Evolutionary conservation across 2,113 vertebrate species (phyloP), one percentile per base, ranked within the genome.

Genomic region (Apodemus speciosus): DNA sequence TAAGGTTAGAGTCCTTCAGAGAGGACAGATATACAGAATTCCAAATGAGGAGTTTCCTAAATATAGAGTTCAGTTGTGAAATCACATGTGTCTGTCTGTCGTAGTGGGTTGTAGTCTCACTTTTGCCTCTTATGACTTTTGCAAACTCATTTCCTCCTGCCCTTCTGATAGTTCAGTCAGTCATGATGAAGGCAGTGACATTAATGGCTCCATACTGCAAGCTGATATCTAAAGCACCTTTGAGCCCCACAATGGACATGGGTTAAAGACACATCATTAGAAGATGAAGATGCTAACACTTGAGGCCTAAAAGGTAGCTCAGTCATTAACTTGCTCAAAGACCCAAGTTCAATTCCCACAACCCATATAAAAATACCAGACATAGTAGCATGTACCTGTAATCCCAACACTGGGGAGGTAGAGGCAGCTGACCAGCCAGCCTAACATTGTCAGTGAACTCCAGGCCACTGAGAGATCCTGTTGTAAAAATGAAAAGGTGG

Each of bases 1-100:
- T 91, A 27, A 15, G 46, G 32, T 85, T 60, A 85, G 38, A 40
- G 40, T 84, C 35, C 66, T 32, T 92, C 46, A 87, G 4, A 72
- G 69, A 93, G 83, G 30, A 85, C 66, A 46, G 13, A 77, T 6
- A 20, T 53, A 27, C 64, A 93, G 73, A 91, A 91, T 92, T 84
- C 38, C 35, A 88, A 38, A 91, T 88, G 60, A 85, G 89, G 8
- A 4, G 0, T 91, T 9, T n/a, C 72, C 35, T 35, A 71, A 66
- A 79, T 73, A 43, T 2, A 38, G 13, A 30, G 14, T 64, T 86
- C 88, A 58, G 46, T 92, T 79, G 53, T 94, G 43, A 62, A 71
- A n/a, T 81, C 21, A 7, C 53, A 11, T n/a, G 13, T 62, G 5
- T 72, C 18, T 23, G 27, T 72, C 40, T 15, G n/a, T 89, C 38